Evolutionary conservation across 2,113 vertebrate species (phyloP).

Genomic region (Paramisgurnus dabryanus): DNA sequence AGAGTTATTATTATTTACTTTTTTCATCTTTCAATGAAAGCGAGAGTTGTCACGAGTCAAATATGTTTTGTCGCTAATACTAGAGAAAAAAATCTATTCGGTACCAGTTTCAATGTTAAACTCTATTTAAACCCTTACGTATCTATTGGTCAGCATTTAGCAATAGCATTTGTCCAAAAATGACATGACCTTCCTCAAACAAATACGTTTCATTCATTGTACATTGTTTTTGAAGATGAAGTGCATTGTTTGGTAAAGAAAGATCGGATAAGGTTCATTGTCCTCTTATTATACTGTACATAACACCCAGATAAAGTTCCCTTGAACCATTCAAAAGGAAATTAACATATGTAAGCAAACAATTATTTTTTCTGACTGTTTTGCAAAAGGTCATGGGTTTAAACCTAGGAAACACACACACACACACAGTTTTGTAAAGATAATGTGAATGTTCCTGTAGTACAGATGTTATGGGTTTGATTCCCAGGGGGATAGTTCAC

Average conservation of each 20-base stretch:
- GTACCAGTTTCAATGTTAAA: neutral
- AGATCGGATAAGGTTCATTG: slow-evolving; percentile 9
- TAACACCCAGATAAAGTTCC: neutral
- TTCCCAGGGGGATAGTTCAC: too few relatives aligned
- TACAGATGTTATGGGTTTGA: too few relatives aligned
- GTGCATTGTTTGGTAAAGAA: slow-evolving; percentile 8
- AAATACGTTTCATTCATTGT: neutral
- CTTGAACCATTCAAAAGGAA: neutral
- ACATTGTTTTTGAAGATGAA: slow-evolving; percentile 13
- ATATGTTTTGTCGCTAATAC: too few relatives aligned
- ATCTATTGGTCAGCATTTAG: neutral
- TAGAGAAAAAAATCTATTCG: too few relatives aligned
- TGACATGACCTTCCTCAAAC: slow-evolving; percentile 15
- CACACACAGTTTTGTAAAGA: too few relatives aligned
- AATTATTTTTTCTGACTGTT: neutral
- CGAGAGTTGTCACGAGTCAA: neutral
- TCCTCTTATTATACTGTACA: too few relatives aligned
- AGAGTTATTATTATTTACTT: slow-evolving; percentile 47
- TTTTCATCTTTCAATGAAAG: slow-evolving; percentile 19
- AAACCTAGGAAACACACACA: too few relatives aligned
- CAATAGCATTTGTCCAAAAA: neutral
- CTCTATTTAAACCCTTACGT: neutral
- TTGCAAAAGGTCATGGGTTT: too few relatives aligned
- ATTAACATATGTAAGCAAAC: neutral
- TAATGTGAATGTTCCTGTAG: too few relatives aligned